Conservation (phyloP, 2,113 vertebrate genomes). For the Lethenteron camtschaticum region DNA sequence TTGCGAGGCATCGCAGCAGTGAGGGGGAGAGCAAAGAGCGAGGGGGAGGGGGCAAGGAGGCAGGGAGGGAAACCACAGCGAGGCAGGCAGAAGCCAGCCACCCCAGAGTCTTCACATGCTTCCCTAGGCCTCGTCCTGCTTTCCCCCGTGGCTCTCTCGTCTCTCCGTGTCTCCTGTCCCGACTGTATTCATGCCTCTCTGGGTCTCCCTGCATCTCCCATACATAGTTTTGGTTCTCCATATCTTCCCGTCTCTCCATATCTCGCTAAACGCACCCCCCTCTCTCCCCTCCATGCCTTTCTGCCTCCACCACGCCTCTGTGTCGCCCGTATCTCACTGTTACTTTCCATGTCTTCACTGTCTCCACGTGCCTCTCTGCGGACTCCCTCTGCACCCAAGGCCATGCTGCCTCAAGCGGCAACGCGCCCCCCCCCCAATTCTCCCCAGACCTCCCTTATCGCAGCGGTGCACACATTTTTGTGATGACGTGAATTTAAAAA, state of each 20-base stretch:
- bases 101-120: background rate
- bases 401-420: no score
- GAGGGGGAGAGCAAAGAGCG: background rate
- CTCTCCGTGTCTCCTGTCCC: background rate
- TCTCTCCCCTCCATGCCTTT: no score
- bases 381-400: no score
- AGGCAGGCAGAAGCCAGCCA: background rate
- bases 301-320: no score
- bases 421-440: no score
- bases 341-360: background rate
- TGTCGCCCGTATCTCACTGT: background rate
- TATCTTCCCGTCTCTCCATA: background rate
- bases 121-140: background rate
- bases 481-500: no score
- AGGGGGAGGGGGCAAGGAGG: background rate
- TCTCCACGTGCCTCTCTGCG: background rate
- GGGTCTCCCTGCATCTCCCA: background rate
- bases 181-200: background rate
- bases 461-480: no score
- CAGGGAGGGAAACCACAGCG: background rate
- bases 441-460: no score
- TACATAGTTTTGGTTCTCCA: background rate
- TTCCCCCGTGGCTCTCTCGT: background rate
- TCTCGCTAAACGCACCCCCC: background rate
- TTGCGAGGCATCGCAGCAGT: background rate